These are phyloP conservation scores for Cyanoliseus patagonus DNA, from an alignment of 2,113 vertebrate genomes.

Conservation along the genomic window DNA sequence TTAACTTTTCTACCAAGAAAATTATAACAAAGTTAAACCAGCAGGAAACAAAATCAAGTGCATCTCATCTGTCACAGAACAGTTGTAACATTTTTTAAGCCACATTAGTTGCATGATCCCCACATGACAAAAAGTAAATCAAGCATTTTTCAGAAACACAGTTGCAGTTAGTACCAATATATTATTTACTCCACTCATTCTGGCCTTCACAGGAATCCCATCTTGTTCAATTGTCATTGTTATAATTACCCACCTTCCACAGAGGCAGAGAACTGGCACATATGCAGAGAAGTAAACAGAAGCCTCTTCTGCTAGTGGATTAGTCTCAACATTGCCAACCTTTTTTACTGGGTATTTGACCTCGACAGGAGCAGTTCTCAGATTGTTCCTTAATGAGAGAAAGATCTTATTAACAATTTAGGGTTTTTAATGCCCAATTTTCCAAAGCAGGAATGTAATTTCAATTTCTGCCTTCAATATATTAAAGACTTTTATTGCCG, in stretches of 20 bases:
- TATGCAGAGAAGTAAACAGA: not conserved
- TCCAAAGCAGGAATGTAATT: not conserved
- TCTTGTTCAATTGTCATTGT: not conserved
- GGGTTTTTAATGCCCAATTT: not conserved
- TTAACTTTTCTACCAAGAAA: conserved; percentile 24
- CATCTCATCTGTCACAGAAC: not conserved
- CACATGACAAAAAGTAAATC: not conserved
- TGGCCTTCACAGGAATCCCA: not conserved
- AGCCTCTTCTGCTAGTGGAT: not conserved
- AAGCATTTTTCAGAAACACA: not conserved
- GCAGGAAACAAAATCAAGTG: conserved; percentile 16
- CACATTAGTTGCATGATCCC: not conserved
- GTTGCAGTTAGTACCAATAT: not conserved
- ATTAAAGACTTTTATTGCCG: not conserved
- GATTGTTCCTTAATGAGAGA: not conserved
- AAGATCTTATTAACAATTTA: not conserved
- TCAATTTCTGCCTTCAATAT: not conserved
- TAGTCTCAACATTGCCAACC: not conserved
- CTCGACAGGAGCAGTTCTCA: not conserved
- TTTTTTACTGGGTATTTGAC: not conserved
- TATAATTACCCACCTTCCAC: not conserved
- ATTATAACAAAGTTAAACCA: not conserved
- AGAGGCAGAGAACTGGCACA: not conserved
- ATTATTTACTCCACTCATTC: not conserved
- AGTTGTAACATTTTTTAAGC: not conserved